phyloP scores from a whole-genome alignment of 2,888 invertebrate genomes.

The Mayetiola destructor region DNA sequence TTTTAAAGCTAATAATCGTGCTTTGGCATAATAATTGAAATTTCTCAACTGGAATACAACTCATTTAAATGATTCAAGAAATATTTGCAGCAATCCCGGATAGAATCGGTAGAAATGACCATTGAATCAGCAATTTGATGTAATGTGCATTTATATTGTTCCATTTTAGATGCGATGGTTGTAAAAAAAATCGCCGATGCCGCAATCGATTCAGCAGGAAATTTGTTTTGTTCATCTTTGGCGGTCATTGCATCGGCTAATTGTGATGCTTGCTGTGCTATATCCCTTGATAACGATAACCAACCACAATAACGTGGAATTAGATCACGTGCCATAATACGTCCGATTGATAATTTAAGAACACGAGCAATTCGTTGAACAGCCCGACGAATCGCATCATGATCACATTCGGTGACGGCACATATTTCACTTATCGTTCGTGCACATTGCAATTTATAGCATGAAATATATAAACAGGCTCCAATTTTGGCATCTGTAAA shows the following conservation, averaged over 20 bases:
- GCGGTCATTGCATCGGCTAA: background rate
- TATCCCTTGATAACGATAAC: background rate
- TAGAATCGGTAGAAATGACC: background rate
- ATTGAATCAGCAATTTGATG: background rate
- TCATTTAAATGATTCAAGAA: background rate
- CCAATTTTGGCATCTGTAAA: background rate
- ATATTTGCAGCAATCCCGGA: background rate
- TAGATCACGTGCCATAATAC: background rate
- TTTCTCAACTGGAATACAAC: too few species aligned
- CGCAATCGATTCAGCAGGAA: background rate
- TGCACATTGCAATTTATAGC: background rate
- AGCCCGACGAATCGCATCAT: background rate
- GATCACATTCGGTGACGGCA: background rate
- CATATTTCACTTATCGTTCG: background rate
- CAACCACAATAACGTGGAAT: conserved; percentile 4
- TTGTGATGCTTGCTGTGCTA: background rate
- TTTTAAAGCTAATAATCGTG: too few species aligned
- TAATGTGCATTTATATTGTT: background rate
- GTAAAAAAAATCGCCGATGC: background rate
- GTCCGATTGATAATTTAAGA: background rate
- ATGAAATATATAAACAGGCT: background rate
- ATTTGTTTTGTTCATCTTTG: background rate
- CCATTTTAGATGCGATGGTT: background rate
- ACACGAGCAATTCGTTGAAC: background rate
- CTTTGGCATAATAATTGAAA: too few species aligned